Base-by-base conservation (phyloP, 2,797 vertebrate genomes). In the Ambastaia sidthimunki region DNA sequence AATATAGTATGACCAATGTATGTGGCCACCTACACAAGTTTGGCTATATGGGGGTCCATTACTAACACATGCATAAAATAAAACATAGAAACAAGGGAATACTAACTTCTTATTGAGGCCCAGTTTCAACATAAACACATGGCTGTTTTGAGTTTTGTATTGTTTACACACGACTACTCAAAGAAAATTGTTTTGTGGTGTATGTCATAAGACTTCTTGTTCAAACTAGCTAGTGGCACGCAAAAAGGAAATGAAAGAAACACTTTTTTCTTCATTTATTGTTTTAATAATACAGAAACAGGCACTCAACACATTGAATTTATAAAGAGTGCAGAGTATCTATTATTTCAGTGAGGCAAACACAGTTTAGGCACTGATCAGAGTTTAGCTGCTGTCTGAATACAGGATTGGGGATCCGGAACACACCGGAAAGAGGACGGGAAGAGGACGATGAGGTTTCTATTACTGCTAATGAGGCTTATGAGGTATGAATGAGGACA, bases 341-440 rank as follows among this genome's bases (percentile, higher is more conserved):
- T 16, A 63, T 54, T 66, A 63, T 37, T 63, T 18, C 18, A 63
- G 16, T n/a, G 16, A 63, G 62, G 31, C 62, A 63, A 28, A 66
- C 67, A 69, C 31, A 25, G 47, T 54, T 71, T 31, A 12, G 21
- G 52, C 52, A 55, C 57, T 25, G 57, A 25, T 25, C 21, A 78
- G 65, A 78, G 66, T 71, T 71, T 82, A 81, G 69, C 79, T 84
- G 52, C 84, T 86, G 86, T 86, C 85, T 85, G 55, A 84, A 87
- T 89, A 86, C 85, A 84, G 80, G 71, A 65, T 37, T 71, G 31
- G 55, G 48, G 25, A 10, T 78, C 31, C 25, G 44, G 6, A 52
- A 31, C 19, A 81, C 34, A 12, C 59, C 15, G 57, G 21, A 71
- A 80, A 41, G 28, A 75, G 23, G 44, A 76, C 16, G 34, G 23